Conservation (phyloP, 2,113 vertebrate genomes). For the Hypocryptadius cinnamomeus region DNA sequence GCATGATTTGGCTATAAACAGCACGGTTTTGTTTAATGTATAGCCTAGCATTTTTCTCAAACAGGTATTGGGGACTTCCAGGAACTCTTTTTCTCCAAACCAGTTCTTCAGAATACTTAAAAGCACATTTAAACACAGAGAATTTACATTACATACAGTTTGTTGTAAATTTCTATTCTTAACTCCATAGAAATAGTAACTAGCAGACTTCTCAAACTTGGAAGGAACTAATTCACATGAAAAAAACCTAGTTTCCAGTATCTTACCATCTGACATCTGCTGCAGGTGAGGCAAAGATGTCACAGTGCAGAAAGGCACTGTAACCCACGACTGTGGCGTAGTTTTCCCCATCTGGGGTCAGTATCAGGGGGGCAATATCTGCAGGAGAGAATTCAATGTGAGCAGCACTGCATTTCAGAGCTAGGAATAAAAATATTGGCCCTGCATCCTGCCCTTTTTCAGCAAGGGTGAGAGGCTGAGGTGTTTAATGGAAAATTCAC, state of each 20-base stretch:
- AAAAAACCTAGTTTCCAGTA: background rate
- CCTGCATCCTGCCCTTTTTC: background rate
- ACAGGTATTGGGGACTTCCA: background rate
- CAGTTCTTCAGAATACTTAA: background rate
- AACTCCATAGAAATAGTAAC: background rate
- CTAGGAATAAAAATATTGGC: background rate
- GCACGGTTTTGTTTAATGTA: background rate
- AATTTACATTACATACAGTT: background rate
- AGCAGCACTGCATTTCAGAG: background rate
- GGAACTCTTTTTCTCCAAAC: background rate
- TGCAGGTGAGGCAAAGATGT: constrained; percentile 85
- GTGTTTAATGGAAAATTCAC: background rate
- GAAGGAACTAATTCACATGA: background rate
- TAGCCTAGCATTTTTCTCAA: background rate
- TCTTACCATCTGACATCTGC: constrained; percentile 82
- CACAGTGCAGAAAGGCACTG: constrained; percentile 78
- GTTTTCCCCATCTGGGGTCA: constrained; percentile 77
- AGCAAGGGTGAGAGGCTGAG: background rate
- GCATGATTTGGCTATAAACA: background rate
- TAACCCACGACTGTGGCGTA: constrained; percentile 80
- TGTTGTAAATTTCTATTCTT: background rate
- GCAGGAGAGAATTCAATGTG: background rate
- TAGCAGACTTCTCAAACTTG: background rate
- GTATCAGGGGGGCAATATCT: constrained; percentile 87
- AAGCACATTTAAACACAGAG: background rate